A percentile compares a stretch with the other conserved stretches of the same genome.
Conservation (phyloP, 2,888 invertebrate genomes). For the Cephus rjabovi region DNA sequence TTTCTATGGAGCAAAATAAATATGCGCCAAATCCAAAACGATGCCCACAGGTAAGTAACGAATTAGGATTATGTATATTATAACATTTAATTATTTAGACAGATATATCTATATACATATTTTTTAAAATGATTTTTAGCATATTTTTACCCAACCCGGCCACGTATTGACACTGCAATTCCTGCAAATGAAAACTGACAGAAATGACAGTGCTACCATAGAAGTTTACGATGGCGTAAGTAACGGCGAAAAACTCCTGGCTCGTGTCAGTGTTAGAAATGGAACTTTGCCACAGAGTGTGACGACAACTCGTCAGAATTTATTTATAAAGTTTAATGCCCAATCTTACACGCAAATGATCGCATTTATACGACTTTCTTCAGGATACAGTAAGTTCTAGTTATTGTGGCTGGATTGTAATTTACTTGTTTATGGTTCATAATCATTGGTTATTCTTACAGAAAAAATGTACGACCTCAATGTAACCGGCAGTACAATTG, state of each 20-base stretch:
- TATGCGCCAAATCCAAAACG: slow-evolving; percentile 78
- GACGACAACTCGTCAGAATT: slow-evolving; percentile 82
- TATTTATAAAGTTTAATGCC: slow-evolving; percentile 84
- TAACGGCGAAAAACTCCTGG: slow-evolving; percentile 76
- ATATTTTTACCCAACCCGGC: slow-evolving; percentile 81
- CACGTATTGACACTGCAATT: slow-evolving; percentile 89
- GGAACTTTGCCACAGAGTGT: slow-evolving; percentile 90
- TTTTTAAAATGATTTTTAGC: slow-evolving; percentile 55
- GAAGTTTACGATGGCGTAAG: slow-evolving; percentile 85
- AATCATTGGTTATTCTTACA: slow-evolving; percentile 37
- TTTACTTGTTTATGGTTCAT: not conserved
- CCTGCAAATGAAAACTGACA: slow-evolving; percentile 81
- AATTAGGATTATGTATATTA: not conserved
- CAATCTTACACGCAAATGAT: slow-evolving; percentile 79
- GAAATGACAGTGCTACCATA: slow-evolving; percentile 79
- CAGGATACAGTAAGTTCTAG: slow-evolving; percentile 73
- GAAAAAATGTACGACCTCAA: slow-evolving; percentile 86
- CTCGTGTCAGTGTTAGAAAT: slow-evolving; percentile 81
- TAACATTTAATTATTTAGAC: not conserved
- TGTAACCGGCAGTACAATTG: slow-evolving; percentile 85
- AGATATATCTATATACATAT: not conserved
- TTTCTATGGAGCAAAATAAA: slow-evolving; percentile 83
- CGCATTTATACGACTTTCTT: slow-evolving; percentile 82
- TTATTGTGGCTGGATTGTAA: not conserved
- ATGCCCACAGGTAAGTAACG: slow-evolving; percentile 74